Evolutionary conservation across 2,888 invertebrate species (phyloP).

Genomic region (Epinotia demarniana): DNA sequence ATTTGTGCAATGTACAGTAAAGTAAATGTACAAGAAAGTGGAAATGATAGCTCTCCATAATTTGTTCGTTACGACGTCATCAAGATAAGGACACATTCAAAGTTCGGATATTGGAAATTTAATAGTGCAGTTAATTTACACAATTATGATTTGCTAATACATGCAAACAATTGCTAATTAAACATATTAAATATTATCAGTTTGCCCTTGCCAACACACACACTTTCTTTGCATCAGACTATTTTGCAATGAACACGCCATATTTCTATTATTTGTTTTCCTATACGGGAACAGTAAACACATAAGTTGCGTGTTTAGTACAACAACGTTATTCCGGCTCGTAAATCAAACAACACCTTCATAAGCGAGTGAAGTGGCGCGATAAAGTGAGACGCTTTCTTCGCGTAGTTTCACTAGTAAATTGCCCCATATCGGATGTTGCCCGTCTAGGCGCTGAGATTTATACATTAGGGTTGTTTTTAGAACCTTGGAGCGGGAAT

Average conservation of each 20-base stretch:
- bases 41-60: too few relatives aligned
- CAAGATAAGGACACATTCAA: too few relatives aligned
- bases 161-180: too few relatives aligned
- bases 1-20: too few relatives aligned
- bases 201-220: too few relatives aligned
- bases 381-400: conserved; percentile 48
- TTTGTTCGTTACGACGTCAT: too few relatives aligned
- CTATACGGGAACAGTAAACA: conserved; percentile 21
- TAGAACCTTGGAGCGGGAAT: conserved; percentile 16
- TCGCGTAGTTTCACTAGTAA: conserved; percentile 43
- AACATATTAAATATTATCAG: too few relatives aligned
- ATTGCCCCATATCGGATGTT: conserved; percentile 48
- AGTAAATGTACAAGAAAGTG: too few relatives aligned
- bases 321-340: conserved; percentile 53
- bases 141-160: too few relatives aligned
- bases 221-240: background rate
- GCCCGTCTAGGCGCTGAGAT: conserved; percentile 46
- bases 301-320: conserved; percentile 37
- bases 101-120: too few relatives aligned
- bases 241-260: background rate
- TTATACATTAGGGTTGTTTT: conserved; percentile 39
- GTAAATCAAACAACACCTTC: conserved; percentile 52
- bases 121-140: too few relatives aligned
- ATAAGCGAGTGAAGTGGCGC: conserved; percentile 47
- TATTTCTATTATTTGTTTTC: conserved; percentile 13